Base-by-base conservation (phyloP, 1,140 invertebrate species). In the Rhopalosiphum padi region DNA sequence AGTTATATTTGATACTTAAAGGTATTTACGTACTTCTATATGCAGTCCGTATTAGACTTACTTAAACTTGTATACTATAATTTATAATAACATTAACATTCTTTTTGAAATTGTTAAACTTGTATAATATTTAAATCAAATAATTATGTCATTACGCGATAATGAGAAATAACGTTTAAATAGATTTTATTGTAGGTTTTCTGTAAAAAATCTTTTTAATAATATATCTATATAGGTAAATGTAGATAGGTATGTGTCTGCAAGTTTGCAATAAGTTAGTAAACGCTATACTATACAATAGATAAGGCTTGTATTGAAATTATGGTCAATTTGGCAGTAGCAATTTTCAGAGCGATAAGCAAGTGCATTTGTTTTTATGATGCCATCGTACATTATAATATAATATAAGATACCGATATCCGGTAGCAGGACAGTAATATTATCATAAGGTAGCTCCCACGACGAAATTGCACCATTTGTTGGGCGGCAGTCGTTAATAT, bases 361-460 rank as follows among this genome's bases (percentile, higher is more conserved):
- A 2, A n/a, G 30, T 41, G 7, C 77, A 37, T 51, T 51, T 18
- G 48, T 51, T 51, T 51, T 51, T 51, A 51, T 35, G 35, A 41
- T 83, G 82, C 77, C 77, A 85, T 83, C 22, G 21, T 85, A 37
- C 37, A 37, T 22, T 85, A 85, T 85, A 85, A 85, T 37, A 85
- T 83, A 37, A 83, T 83, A 35, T 85, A 85, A 41, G 88, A 82
- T n/a, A 77, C 60, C 68, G 91, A 92, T 92, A 92, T 92, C 91
- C 91, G 91, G 91, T 92, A 92, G 91, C 91, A 30, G 51, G 88
- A 83, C 91, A 92, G 43, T 37, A 51, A 41, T 46, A 92, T 92
- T 92, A 92, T 92, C 91, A 92, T 92, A 92, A 83, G 60, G 15
- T 51, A 83, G 91, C 91, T 92, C 91, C 91, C 91, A 92, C 91